Evolutionary conservation across 2,113 vertebrate species (phyloP), one percentile per base, ranked within the genome.

Genomic region (Brienomyrus longianalis): DNA sequence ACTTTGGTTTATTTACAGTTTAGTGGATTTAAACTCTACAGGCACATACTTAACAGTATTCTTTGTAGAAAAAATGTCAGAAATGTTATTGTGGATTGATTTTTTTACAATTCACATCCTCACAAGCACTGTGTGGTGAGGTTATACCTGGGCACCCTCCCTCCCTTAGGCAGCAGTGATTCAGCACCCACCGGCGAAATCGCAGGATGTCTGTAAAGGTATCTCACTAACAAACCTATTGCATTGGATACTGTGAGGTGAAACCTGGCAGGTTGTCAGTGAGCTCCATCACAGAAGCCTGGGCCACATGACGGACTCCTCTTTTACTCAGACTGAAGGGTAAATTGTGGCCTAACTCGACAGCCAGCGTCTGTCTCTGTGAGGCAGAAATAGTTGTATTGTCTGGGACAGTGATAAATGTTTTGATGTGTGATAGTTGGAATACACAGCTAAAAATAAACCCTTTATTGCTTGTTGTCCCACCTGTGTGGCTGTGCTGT

Each of bases 1-100:
- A 50, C 88, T 74, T 45, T 74, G 23, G 62, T 27, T 62, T 88
- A 66, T 70, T 88, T 45, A 74, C 62, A 62, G 66, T 74, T 74
- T 74, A 74, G 59, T 88, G 87, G 45, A 59, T 39, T 70, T 39
- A 43, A 62, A 45, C 66, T 74, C 23, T 23, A 39, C 51, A 48
- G 23, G 39, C 31, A 45, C 35, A 80, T 39, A 35, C 27, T 19
- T 39, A 17, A 77, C 74, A 80, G n/a, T 70, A 31, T 83, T 21
- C 39, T 43, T 45, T 45, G 45, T 10, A 84, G 45, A 48, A 47
- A 47, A 45, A 48, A 19, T 23, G 83, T 84, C 83, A 48, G 39
- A 84, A 84, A 47, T 84, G 31, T 80, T 80, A 84, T 48, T 11
- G 83, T 48, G 83, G 31, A 56, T 21, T 56, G 43, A 9, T 48